Conservation (phyloP, 2,888 invertebrate species). For the Notodonta dromedarius region DNA sequence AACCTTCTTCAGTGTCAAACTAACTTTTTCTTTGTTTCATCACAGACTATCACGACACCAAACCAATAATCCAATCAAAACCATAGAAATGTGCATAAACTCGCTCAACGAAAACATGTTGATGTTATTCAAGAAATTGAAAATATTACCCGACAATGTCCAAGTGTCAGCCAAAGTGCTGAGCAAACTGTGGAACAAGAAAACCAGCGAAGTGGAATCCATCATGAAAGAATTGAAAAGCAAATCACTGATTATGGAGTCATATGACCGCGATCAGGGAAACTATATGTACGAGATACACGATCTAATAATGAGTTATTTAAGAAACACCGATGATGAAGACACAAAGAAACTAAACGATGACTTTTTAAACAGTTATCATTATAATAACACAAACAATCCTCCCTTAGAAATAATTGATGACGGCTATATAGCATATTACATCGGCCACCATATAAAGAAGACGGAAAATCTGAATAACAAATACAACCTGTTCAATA, state of each 20-base stretch:
- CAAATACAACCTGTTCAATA: conserved; percentile 81
- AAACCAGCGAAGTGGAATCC: conserved; percentile 79
- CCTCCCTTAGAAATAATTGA: conserved; percentile 85
- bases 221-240: conserved; percentile 86
- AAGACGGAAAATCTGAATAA: conserved; percentile 73
- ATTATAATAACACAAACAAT: conserved; percentile 71
- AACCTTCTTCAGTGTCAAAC: too few relatives aligned
- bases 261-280: conserved; percentile 84
- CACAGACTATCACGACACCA: conserved; percentile 57
- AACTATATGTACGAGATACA: conserved; percentile 89
- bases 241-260: conserved; percentile 87
- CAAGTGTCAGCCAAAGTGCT: conserved; percentile 86
- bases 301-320: conserved; percentile 86
- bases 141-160: conserved; percentile 87
- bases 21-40: background rate
- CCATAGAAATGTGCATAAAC: conserved; percentile 85
- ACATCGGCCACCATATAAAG: conserved; percentile 88
- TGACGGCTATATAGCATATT: conserved; percentile 89
- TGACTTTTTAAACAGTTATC: conserved; percentile 85
- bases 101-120: conserved; percentile 77
- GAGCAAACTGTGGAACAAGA: conserved; percentile 70
- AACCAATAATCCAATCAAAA: conserved; percentile 72
- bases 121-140: conserved; percentile 85
- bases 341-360: conserved; percentile 81
- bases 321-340: conserved; percentile 74